phyloP scores from a whole-genome alignment of 2,888 invertebrate species.

The Lepidochrysops patricia region DNA sequence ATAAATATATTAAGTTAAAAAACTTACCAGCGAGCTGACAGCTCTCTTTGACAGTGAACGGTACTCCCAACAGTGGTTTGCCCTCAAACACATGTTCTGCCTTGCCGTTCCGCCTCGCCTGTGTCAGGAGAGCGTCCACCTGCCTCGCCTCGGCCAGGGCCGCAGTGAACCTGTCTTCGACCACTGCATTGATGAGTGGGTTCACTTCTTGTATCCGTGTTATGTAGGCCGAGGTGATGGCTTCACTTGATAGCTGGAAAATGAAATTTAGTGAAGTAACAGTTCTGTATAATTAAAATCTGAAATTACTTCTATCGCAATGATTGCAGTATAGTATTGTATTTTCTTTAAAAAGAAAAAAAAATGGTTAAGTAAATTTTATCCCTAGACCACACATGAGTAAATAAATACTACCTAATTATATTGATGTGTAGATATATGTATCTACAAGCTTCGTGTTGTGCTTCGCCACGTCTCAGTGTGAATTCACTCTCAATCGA shows the following conservation, averaged over 20 bases:
- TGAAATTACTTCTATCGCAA: too few species aligned
- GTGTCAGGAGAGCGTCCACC: constrained; percentile 62
- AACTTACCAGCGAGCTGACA: constrained; percentile 80
- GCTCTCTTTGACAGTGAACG: constrained; percentile 87
- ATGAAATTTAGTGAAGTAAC: too few species aligned
- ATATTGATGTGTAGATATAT: too few species aligned
- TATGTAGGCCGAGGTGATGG: constrained; percentile 76
- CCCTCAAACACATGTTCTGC: constrained; percentile 55
- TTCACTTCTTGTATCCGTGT: constrained; percentile 78
- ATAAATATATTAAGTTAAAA: background rate
- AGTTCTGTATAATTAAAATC: too few species aligned
- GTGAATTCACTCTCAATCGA: too few species aligned
- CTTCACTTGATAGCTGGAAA: constrained; percentile 73
- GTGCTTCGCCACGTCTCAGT: too few species aligned
- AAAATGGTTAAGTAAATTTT: too few species aligned
- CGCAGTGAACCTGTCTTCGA: constrained; percentile 76
- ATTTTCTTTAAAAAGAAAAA: too few species aligned
- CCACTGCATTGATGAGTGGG: constrained; percentile 79
- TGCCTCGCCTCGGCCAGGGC: constrained; percentile 78
- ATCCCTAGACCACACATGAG: too few species aligned
- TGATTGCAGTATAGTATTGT: too few species aligned
- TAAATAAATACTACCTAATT: too few species aligned
- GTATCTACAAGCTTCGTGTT: too few species aligned
- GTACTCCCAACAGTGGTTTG: constrained; percentile 85
- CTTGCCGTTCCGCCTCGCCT: constrained; percentile 35